Evolutionary conservation across 1,140 invertebrate genomes (phyloP).

Genomic region (Dendrolimus kikuchii): DNA sequence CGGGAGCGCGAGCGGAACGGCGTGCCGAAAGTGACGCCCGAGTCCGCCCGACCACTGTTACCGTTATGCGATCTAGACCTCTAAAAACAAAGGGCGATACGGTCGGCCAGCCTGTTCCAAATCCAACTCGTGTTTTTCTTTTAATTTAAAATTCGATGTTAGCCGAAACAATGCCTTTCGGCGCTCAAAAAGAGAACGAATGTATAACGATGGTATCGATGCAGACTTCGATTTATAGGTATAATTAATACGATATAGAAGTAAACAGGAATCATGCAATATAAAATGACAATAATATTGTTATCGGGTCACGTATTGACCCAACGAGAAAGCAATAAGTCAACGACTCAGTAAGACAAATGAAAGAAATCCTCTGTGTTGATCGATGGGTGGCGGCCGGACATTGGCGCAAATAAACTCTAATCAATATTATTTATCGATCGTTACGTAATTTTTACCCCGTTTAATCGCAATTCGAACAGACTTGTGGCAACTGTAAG

Average conservation of each 20-base stretch:
- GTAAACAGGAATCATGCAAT: conserved; percentile 10
- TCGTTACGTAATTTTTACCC: conserved; percentile 11
- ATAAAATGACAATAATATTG: conserved; percentile 38
- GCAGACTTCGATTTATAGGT: conserved; percentile 6
- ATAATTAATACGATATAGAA: conserved; percentile 15
- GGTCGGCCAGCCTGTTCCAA: conserved; percentile 46
- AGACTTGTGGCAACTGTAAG: conserved; percentile 2
- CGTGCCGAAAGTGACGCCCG: conserved; percentile 36
- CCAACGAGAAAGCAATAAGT: conserved; percentile 45
- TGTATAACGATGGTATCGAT: conserved; percentile 14
- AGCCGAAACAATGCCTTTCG: conserved; percentile 22
- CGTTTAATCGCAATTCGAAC: background rate
- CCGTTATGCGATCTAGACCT: conserved; percentile 55
- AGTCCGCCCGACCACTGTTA: conserved; percentile 15
- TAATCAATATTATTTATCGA: conserved; percentile 14
- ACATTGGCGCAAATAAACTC: conserved; percentile 11
- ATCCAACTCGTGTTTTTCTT: conserved; percentile 34
- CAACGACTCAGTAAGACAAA: conserved; percentile 32
- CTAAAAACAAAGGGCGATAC: conserved; percentile 46
- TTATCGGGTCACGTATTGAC: conserved; percentile 42
- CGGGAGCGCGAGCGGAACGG: conserved; percentile 5
- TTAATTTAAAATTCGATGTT: conserved; percentile 39
- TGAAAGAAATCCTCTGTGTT: conserved; percentile 25
- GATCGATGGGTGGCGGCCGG: conserved; percentile 9
- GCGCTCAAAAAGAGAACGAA: conserved; percentile 21